phyloP scores from a whole-genome alignment of 2,888 invertebrate species.

The Hypolimnas misippus region DNA sequence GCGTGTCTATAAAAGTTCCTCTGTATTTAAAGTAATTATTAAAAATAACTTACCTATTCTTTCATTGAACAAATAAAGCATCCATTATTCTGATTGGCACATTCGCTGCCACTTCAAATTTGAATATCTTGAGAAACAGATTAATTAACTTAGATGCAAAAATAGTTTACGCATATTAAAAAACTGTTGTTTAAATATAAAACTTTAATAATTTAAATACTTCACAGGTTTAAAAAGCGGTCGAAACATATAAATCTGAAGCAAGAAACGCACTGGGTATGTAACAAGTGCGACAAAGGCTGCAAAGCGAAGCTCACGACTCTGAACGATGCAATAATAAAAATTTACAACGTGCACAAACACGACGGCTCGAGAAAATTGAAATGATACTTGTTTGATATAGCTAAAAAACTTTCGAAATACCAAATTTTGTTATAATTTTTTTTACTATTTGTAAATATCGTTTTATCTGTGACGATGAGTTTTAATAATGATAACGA shows the following conservation, averaged over 20 bases:
- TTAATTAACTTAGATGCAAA: too few relatives aligned
- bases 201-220: too few relatives aligned
- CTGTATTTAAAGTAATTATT: too few relatives aligned
- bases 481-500: neutral
- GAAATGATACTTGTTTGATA: constrained; percentile 44
- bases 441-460: neutral
- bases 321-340: constrained; percentile 69
- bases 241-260: constrained; percentile 68
- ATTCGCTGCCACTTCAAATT: too few relatives aligned
- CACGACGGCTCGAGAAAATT: constrained; percentile 59
- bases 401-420: neutral
- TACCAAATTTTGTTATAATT: constrained; percentile 4
- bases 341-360: constrained; percentile 68
- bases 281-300: constrained; percentile 74
- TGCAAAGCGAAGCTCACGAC: constrained; percentile 76
- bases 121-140: too few relatives aligned
- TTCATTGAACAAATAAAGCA: too few relatives aligned
- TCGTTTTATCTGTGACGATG: neutral
- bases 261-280: constrained; percentile 75
- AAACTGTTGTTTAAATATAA: too few relatives aligned
- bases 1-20: too few relatives aligned
- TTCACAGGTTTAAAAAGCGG: constrained; percentile 71
- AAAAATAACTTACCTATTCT: too few relatives aligned
- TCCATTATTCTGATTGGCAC: too few relatives aligned
- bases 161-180: too few relatives aligned